phyloP scores from a whole-genome alignment of 2,797 vertebrate species.

The Falco peregrinus region DNA sequence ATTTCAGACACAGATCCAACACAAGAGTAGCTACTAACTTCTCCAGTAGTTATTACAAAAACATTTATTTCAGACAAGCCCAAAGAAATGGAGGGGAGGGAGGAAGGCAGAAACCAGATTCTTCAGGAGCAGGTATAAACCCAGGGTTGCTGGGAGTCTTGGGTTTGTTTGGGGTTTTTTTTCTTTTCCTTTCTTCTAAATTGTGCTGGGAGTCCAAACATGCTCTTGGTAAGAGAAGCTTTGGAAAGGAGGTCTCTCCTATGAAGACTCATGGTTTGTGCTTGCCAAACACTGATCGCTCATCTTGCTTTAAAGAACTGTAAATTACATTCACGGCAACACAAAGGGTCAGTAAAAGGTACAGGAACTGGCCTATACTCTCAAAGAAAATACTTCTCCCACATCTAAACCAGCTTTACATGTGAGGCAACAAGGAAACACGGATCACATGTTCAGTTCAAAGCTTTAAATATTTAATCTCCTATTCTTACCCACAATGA shows the following conservation, averaged over 20 bases:
- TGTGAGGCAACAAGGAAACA: neutral
- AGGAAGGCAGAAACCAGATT: neutral
- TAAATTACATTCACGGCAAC: neutral
- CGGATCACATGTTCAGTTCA: neutral
- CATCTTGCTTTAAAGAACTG: neutral
- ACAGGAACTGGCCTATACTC: neutral
- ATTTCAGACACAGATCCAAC: neutral
- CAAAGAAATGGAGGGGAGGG: neutral
- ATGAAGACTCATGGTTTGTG: neutral
- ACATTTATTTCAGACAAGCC: neutral
- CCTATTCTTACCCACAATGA: neutral
- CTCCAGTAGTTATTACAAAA: neutral
- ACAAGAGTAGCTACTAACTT: neutral
- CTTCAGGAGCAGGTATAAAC: neutral
- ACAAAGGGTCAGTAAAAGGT: neutral
- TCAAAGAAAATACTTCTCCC: neutral
- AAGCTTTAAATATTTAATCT: neutral
- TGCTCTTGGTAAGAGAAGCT: neutral
- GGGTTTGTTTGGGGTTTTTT: too few relatives aligned
- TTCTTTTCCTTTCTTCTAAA: neutral
- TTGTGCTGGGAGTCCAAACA: neutral
- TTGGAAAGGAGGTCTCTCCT: neutral
- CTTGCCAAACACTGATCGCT: neutral
- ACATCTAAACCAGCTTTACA: fast-evolving
- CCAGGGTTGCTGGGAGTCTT: neutral